Evolutionary conservation across 1,140 invertebrate species (phyloP), one percentile per base, ranked within the genome.

Genomic region (Hyphantria cunea): DNA sequence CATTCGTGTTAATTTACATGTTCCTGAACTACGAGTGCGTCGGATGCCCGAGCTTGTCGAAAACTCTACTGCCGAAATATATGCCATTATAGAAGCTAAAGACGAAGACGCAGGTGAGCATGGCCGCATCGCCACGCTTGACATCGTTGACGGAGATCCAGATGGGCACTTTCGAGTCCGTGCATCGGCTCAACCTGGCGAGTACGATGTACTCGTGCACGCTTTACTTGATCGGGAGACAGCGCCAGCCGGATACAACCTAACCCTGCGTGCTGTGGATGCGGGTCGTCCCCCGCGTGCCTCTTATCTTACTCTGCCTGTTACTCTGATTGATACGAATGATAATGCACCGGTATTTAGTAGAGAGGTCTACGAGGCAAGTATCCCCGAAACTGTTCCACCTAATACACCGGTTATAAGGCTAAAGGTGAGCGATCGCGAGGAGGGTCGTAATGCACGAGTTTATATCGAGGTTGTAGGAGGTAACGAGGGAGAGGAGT

Each of bases 301-400:
- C 73, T 95, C 94, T 39, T 96, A 95, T 81, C 94, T 95, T 80
- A 94, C 93, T 9, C 92, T 97, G 10, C 94, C 94, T 0, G 95
- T 97, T 11, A 92, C 94, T 70, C 91, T 98, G n/a, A 92, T 94
- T 3, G 96, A 97, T 78, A 83, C 95, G 11, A 96, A 97, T 76
- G 96, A 98, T 80, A 96, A 97, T 78, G 93, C 95, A 0, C 97
- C 97, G 0, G 94, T 97, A 31, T 99, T 99, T 88, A 96, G 95
- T 68, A 93, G 95, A 63, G 95, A 97, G 85, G 93, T 97, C 44
- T 99, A 98, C 81, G 95, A 97, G 79, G 95, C 97, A 11, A 94
- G 95, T 67, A 93, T 99, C 7, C 94, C 95, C 0, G 98, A 99
- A 93, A 96, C 95, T 0, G 95, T 96, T 0, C 97, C 98, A 0